Evolutionary conservation across 2,113 vertebrate genomes (phyloP), one percentile per base, ranked within the genome.

Genomic region (Forbesichthys agassizii): DNA sequence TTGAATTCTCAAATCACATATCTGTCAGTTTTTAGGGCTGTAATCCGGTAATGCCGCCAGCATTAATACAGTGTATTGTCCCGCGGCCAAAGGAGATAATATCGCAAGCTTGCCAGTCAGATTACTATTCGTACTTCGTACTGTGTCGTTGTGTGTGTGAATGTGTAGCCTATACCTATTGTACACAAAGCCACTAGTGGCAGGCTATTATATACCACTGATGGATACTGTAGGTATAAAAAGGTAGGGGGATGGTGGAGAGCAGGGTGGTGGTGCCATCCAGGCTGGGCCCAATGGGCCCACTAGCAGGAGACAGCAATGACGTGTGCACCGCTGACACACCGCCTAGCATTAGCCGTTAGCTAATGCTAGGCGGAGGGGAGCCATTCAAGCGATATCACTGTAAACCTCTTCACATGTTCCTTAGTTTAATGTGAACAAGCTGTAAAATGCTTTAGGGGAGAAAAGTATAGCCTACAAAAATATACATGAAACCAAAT

Each of bases 1-100:
- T 85, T 76, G 80, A 82, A 87, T 88, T 86, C 86, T 90, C 79
- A 82, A 88, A 88, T 84, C 84, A 86, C 85, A 90, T 88, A 81
- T 87, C 81, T 78, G 75, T 73, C 73, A 1, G 61, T 76, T 77
- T 0, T 27, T 27, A 27, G 27, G 36, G 70, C 78, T 62, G 52
- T 88, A 88, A 88, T 88, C 87, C 85, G 53, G 63, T 51, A 73
- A 84, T 80, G 74, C 77, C 64, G 64, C 74, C 83, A 51, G 80
- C 77, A 76, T 82, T 80, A 77, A 82, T 75, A 75, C 27, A 27
- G 27, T 27, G 2, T 49, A 75, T 85, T 80, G 70, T 70, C 68
- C 82, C 36, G 9, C 27, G 51, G 20, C 60, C 52, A 47, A 63
- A 10, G 16, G 27, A 80, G 61, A 75, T 75, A 71, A 81, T 69